phyloP scores from a whole-genome alignment of 2,888 invertebrate species.

The Pandemis heparana region DNA sequence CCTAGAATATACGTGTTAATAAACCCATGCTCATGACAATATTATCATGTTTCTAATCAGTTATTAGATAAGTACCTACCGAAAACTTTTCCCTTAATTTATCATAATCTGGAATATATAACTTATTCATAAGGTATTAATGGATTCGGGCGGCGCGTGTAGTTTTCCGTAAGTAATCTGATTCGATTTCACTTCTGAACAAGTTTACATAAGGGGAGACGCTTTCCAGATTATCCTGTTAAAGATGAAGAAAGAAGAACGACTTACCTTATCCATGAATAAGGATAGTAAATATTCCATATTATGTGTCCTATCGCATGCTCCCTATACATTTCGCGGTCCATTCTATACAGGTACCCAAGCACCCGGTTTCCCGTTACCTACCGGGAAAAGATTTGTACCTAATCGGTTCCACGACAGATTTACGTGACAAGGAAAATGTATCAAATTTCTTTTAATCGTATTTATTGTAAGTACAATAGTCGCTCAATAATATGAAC shows the following conservation, averaged over 20 bases:
- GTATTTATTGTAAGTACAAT: background rate
- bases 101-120: background rate
- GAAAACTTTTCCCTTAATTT: constrained; percentile 3
- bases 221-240: background rate
- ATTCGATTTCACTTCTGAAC: background rate
- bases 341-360: background rate
- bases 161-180: background rate
- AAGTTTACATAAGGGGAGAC: background rate
- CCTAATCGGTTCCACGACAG: background rate
- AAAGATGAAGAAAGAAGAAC: background rate
- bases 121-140: background rate
- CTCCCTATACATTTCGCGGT: too few species aligned
- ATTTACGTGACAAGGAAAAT: background rate
- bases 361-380: background rate
- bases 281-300: too few species aligned
- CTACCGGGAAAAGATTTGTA: background rate
- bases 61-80: background rate
- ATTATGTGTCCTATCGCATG: too few species aligned
- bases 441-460: background rate
- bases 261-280: background rate
- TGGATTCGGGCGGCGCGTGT: background rate
- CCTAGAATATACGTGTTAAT: background rate
- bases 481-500: too few species aligned
- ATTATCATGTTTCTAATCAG: background rate
- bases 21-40: background rate